Conservation (phyloP, 30 jellyfish, hydroid and myxozoan genomes). For the Calvadosia cruxmelitensis region DNA sequence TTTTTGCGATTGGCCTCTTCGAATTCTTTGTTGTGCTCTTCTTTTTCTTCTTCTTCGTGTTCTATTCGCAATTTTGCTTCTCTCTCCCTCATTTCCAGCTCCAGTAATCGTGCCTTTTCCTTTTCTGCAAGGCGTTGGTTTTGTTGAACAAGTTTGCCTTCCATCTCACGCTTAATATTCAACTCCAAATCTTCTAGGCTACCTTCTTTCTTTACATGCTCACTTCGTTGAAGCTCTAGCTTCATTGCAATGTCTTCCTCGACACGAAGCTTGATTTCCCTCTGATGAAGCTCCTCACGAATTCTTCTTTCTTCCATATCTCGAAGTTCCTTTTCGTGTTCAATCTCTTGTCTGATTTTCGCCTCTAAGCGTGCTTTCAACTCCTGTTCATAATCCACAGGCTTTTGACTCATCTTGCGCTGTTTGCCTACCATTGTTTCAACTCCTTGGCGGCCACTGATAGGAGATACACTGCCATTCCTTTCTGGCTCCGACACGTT, state of each 20-base stretch:
- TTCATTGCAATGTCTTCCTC: background rate
- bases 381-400: background rate
- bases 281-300: background rate
- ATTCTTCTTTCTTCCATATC: background rate
- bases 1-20: constrained; percentile 38
- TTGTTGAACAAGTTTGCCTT: constrained; percentile 31
- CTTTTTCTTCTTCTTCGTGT: constrained; percentile 1
- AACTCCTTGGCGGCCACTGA: no score
- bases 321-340: background rate
- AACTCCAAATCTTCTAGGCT: constrained; percentile 8
- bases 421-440: background rate
- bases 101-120: background rate
- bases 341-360: background rate
- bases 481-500: background rate
- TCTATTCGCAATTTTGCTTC: constrained; percentile 15
- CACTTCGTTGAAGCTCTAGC: background rate
- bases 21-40: constrained; percentile 2
- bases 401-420: background rate
- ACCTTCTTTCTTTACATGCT: background rate
- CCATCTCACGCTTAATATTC: constrained; percentile 36
- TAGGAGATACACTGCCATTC: background rate
- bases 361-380: background rate
- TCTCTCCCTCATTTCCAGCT: constrained; percentile 11
- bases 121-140: constrained; percentile 31
- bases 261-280: background rate